Evolutionary conservation across 1,140 invertebrate genomes (phyloP).

Genomic region (Heliconius hermathena): DNA sequence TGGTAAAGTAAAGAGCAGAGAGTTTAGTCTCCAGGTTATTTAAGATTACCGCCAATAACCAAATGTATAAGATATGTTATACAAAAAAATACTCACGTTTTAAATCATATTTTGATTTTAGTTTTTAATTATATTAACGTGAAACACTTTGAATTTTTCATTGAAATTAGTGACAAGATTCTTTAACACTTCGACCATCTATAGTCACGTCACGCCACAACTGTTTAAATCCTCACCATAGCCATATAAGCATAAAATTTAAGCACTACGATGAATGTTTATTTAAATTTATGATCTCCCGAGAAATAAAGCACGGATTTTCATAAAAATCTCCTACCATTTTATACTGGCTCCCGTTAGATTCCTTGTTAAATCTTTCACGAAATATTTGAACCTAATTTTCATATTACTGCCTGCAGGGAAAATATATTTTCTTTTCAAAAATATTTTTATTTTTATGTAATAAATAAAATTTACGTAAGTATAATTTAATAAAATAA

Average conservation of each 20-base stretch:
- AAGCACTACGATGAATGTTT: conserved; percentile 13
- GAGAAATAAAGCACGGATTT: conserved; percentile 21
- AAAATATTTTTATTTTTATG: not conserved
- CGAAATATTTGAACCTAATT: conserved; percentile 36
- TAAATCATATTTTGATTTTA: too few relatives aligned
- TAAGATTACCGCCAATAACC: too few relatives aligned
- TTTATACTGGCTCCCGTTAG: conserved; percentile 30
- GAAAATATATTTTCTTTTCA: conserved; percentile 17
- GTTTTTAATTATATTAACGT: too few relatives aligned
- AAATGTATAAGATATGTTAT: too few relatives aligned
- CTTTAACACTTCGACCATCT: not conserved
- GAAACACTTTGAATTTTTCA: too few relatives aligned
- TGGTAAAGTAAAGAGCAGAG: too few relatives aligned
- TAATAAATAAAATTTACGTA: not conserved
- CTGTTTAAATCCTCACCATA: not conserved
- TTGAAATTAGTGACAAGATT: too few relatives aligned
- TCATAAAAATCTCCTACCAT: conserved; percentile 9
- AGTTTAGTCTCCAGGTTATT: too few relatives aligned
- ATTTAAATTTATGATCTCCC: conserved; percentile 31
- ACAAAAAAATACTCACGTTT: too few relatives aligned
- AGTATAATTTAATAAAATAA: not conserved
- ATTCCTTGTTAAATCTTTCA: conserved; percentile 30
- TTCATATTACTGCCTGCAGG: conserved; percentile 29
- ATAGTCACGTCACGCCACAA: not conserved
- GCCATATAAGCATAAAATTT: not conserved